phyloP scores from a whole-genome alignment of 2,797 vertebrate species.

The Setipinna tenuifilis region DNA sequence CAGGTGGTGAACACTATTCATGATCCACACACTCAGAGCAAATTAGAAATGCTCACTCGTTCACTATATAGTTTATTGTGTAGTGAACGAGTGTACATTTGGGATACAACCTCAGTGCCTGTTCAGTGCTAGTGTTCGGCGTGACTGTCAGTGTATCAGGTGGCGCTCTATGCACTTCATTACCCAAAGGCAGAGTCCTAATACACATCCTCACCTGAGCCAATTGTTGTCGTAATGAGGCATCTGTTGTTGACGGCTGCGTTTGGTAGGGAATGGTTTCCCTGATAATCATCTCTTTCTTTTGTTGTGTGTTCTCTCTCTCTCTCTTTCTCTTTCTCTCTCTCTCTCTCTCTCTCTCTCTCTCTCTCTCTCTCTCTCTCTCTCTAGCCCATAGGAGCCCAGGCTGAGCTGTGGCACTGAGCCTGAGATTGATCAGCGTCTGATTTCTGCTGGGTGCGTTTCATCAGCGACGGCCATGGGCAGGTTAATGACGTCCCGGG shows the following conservation, averaged over 20 bases:
- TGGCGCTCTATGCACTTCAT: neutral
- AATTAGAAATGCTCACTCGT: too few relatives aligned
- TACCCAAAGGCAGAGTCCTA: neutral
- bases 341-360: neutral
- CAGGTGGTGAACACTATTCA: too few relatives aligned
- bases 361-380: neutral
- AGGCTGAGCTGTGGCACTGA: neutral
- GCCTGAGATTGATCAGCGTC: conserved; percentile 23
- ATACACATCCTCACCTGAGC: conserved; percentile 10
- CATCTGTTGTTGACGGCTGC: conserved; percentile 18
- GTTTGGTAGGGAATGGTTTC: neutral
- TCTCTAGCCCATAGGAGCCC: neutral
- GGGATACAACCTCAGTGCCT: neutral
- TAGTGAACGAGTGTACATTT: too few relatives aligned
- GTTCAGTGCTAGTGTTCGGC: neutral
- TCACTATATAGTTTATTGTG: too few relatives aligned
- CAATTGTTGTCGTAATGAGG: conserved; percentile 1
- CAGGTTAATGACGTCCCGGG: conserved; percentile 22
- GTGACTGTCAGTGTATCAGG: neutral
- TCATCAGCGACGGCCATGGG: conserved; percentile 14
- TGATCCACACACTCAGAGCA: too few relatives aligned
- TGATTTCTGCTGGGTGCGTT: conserved; percentile 17
- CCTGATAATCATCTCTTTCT: conserved; percentile 12
- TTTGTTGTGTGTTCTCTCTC: neutral
- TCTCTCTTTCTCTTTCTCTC: neutral